phyloP scores from a whole-genome alignment of 2,113 vertebrate species.

The Solea solea region DNA sequence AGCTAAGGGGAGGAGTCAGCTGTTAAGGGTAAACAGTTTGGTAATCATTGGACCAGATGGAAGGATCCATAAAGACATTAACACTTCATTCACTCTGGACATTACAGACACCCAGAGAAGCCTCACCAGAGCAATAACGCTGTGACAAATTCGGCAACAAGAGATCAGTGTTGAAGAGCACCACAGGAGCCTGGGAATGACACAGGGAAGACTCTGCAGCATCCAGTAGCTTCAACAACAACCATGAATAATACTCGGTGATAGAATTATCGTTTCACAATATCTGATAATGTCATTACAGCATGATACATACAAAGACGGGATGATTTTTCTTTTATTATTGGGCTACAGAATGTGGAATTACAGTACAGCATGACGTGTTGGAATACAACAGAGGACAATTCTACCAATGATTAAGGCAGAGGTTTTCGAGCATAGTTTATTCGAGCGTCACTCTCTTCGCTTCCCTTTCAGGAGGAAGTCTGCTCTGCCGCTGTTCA shows the following conservation, averaged over 20 bases:
- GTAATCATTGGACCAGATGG: constrained; percentile 59
- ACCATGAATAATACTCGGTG: neutral
- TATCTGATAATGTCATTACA: neutral
- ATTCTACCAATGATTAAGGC: constrained; percentile 5
- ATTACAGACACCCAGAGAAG: constrained; percentile 48
- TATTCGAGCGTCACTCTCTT: constrained; percentile 25
- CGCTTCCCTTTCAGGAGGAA: constrained; percentile 59
- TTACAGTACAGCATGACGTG: neutral
- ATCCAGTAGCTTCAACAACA: constrained; percentile 1
- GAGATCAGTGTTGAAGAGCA: constrained; percentile 61
- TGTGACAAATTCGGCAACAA: constrained; percentile 71
- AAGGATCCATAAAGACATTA: constrained; percentile 71
- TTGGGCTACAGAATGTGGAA: neutral
- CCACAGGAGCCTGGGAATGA: constrained; percentile 50
- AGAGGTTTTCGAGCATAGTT: constrained; percentile 44
- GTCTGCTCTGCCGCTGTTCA: constrained; percentile 77
- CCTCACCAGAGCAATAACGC: constrained; percentile 55
- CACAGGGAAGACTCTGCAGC: constrained; percentile 13
- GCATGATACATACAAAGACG: neutral
- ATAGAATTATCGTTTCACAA: neutral
- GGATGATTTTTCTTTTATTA: neutral
- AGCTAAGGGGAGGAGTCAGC: constrained; percentile 12
- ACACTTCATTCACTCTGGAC: constrained; percentile 53
- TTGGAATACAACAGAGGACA: constrained; percentile 11
- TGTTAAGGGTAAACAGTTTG: constrained; percentile 46